Evolutionary conservation across 2,888 invertebrate species (phyloP), one percentile per base, ranked within the genome.

Genomic region (Hydrotaea cyrtoneurina): DNA sequence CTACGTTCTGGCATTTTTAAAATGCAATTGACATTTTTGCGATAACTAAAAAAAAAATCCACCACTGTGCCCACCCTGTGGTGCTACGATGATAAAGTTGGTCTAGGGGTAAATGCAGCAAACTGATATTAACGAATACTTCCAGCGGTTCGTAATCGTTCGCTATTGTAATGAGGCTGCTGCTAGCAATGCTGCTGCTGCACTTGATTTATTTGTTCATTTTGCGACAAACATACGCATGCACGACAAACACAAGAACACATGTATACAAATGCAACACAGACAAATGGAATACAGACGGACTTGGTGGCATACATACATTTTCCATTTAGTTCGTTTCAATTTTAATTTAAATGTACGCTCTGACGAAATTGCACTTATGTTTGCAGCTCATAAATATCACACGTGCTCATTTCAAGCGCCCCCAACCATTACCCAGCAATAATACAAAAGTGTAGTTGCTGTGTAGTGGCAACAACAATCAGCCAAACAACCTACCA

Each of bases 301-400:
- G 19, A 19, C 39, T 43, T 43, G 23, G 69, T 43, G 15, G 59
- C 17, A 36, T 39, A 77, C 74, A 59, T 43, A 57, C 43, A 59
- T 69, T 83, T 80, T 53, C 36, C 83, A 74, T 83, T 78, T 62
- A 62, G 57, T 80, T 80, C 59, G 17, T 74, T 74, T 36, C 75
- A 69, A 74, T 83, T 80, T 83, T 84, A 78, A 78, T 84, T 84
- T 80, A 73, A 80, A 84, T 78, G 75, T 84, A 64, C 62, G 21
- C 5, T 7, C 23, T 55, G 74, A 23, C 55, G 77, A 55, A 71
- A 13, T 23, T 78, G 78, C 78, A 78, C 83, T 78, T 78, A 72
- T 81, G 84, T 73, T 64, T 64, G 75, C 69, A 76, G 75, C 75
- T 84, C 80, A 78, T 84, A 84, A 84, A 84, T 81, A 72, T 64